Percentiles rank a stretch among this genome's conserved stretches.
Evolutionary conservation across 1,140 invertebrate species (phyloP).

Genomic region (Trissolcus basalis): DNA sequence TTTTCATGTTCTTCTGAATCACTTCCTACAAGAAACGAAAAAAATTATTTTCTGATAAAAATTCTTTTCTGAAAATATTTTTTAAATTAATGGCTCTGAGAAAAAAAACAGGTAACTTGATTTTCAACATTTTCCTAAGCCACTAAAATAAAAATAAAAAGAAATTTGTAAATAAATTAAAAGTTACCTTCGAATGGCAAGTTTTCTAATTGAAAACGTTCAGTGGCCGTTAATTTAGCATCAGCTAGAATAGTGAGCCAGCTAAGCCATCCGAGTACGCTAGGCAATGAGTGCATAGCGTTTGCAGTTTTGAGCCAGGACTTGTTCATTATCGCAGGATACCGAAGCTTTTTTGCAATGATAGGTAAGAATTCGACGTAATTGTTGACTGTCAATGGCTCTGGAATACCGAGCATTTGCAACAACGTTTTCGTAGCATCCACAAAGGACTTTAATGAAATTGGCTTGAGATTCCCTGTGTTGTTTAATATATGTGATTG

Average conservation of each 20-base stretch:
- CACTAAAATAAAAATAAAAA: too few relatives aligned
- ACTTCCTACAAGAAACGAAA: too few relatives aligned
- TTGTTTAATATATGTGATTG: constrained; percentile 61
- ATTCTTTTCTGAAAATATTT: too few relatives aligned
- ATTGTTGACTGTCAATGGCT: constrained; percentile 62
- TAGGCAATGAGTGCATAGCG: constrained; percentile 77
- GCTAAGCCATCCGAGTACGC: constrained; percentile 77
- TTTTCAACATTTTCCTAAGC: too few relatives aligned
- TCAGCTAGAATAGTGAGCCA: constrained; percentile 76
- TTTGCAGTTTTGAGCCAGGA: constrained; percentile 80
- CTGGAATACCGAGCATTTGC: constrained; percentile 59
- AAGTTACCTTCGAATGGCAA: constrained; percentile 26
- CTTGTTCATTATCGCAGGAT: constrained; percentile 77
- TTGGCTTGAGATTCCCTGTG: constrained; percentile 67
- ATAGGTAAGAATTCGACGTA: constrained; percentile 75
- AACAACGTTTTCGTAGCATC: constrained; percentile 62
- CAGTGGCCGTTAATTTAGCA: constrained; percentile 57
- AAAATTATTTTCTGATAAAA: too few relatives aligned
- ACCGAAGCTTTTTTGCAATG: constrained; percentile 76
- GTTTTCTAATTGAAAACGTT: constrained; percentile 5
- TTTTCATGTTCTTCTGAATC: too few relatives aligned
- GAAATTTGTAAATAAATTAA: not conserved
- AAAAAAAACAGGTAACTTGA: too few relatives aligned
- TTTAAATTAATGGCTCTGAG: too few relatives aligned
- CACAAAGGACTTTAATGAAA: constrained; percentile 70